Evolutionary conservation across 2,113 vertebrate genomes (phyloP), one percentile per base, ranked within the genome.

Genomic region (Myrmecobius fasciatus): DNA sequence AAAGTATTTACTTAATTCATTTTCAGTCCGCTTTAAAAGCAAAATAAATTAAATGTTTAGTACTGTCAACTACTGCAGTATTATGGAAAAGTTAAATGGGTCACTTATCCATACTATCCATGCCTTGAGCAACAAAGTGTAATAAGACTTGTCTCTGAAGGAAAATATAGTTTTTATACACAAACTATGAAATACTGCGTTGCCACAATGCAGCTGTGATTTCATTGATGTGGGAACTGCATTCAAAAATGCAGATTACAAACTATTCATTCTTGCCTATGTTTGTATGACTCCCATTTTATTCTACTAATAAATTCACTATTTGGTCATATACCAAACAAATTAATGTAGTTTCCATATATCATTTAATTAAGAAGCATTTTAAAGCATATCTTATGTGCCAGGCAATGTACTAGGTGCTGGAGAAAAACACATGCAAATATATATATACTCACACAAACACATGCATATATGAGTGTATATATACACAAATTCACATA

Each of bases 1-100:
- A 97, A 54, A 93, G 94, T 97, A 97, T 97, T 97, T 97, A 96
- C 47, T 93, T 95, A 95, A 97, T 94, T 90, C 60, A 91, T 95
- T 97, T 89, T 95, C 92, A 91, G 51, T 25, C 20, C 96, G 28
- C 93, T 95, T 94, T 88, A 94, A 95, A 94, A 95, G 43, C 0
- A 43, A 7, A 92, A 92, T 11, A 90, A 88, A 90, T 90, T 96
- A 60, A 90, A 52, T 83, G 67, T 95, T 24, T 94, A 94, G 53
- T 53, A 25, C 17, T 11, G 91, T 95, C 22, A 92, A 89, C 91
- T 92, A 90, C 28, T 93, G 92, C 92, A 96, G 94, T 49, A 94
- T 93, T 97, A 95, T 95, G 90, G 93, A 96, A 95, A 75, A 94
- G 20, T 5, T 54, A 93, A 46, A 83, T 43, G 36, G 5, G 17